Base-by-base conservation (phyloP, 2,113 vertebrate genomes). In the Amazona guildingii region DNA sequence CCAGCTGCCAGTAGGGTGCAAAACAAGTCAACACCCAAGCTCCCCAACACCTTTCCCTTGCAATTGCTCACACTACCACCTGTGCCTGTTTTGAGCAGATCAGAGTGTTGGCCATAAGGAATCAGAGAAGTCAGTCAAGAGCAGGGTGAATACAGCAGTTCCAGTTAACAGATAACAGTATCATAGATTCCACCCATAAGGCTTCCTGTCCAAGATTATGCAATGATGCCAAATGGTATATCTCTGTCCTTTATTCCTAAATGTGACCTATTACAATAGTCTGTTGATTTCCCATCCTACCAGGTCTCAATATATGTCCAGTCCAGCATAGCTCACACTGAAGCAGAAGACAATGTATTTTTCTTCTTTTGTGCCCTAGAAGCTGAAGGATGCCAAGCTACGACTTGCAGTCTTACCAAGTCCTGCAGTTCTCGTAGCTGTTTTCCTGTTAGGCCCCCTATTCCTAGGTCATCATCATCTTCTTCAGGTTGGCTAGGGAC, bases 371-470 rank as follows among this genome's bases (percentile, higher is more conserved):
- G 31, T 24, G 73, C 46, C 28, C 25, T n/a, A 49, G 44, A 20
- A 43, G 69, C 33, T 1, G 3, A 62, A 82, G 48, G 18, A 64
- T 23, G 52, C 44, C 51, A 80, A 66, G 33, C 59, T 66, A 59
- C 10, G 46, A 78, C 59, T 51, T 62, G 16, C 17, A 78, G 14
- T 55, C 97, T 97, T 92, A 99, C 99, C 99, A 99, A 97, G 93
- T 99, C 99, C 95, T 99, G 99, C 24, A 99, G 97, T 81, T 99
- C 99, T 91, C 98, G 94, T 46, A 99, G 97, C 75, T 99, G 99
- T 89, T 99, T 99, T 88, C 99, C 99, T 28, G 99, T 99, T 85
- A 99, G 96, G 5, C 99, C 99, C 29, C 99, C 99, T 79, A 99
- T 99, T 15, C 99, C 99, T 91, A 99, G 97, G 94, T 99, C 99